Evolutionary conservation across 2,797 vertebrate species (phyloP).

Genomic region (Malacoctenus gilli): DNA sequence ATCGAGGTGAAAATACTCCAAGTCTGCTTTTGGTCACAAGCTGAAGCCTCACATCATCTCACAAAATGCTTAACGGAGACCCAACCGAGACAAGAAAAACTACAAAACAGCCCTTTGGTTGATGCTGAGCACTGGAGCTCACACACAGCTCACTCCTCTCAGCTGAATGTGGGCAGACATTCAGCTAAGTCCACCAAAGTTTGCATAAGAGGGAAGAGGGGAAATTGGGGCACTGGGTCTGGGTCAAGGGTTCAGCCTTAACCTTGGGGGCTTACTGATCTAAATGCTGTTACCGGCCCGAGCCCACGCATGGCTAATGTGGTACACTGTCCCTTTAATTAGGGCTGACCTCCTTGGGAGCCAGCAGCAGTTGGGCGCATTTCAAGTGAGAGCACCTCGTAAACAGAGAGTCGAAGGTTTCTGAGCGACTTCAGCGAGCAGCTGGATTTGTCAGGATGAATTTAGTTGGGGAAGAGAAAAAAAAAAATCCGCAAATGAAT

Average conservation of each 20-base stretch:
- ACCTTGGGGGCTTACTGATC: constrained; percentile 62
- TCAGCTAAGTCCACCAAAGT: constrained; percentile 30
- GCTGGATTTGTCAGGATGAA: constrained; percentile 36
- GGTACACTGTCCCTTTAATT: constrained; percentile 69
- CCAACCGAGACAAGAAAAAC: no score
- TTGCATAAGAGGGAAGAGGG: constrained; percentile 32
- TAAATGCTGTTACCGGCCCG: constrained; percentile 69
- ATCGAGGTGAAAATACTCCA: no score
- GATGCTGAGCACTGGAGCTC: no score
- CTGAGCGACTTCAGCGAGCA: constrained; percentile 34
- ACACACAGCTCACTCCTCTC: constrained; percentile 49
- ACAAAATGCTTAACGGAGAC: no score
- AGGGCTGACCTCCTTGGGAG: constrained; percentile 59
- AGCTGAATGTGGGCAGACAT: constrained; percentile 15
- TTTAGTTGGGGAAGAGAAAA: no score
- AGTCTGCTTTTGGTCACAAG: no score
- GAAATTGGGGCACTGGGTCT: constrained; percentile 50
- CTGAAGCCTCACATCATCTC: no score
- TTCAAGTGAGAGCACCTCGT: constrained; percentile 49
- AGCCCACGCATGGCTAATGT: constrained; percentile 67
- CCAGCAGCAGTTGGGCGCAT: constrained; percentile 25
- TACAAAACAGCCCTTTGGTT: no score
- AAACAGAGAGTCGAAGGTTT: constrained; percentile 30
- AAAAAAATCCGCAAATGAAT: constrained; percentile 45
- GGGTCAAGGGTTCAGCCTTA: constrained; percentile 75